These are phyloP conservation scores for Volucella inflata DNA, from an alignment of 2,888 invertebrate species.

Conservation along the genomic window DNA sequence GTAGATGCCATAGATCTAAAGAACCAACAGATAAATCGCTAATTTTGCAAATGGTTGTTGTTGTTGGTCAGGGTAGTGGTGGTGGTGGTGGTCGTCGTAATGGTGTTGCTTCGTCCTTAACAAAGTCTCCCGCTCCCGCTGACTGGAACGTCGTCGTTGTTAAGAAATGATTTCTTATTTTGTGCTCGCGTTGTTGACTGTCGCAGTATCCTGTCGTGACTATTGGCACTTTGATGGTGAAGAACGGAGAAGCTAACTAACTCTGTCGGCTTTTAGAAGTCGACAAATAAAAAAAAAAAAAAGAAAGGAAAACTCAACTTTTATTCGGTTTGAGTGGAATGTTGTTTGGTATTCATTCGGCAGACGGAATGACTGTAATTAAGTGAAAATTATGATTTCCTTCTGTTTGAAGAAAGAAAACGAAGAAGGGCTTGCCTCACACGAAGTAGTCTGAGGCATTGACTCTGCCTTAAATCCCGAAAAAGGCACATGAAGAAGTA, in stretches of 20 bases:
- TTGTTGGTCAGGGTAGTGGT: no score
- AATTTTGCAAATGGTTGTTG: constrained; percentile 60
- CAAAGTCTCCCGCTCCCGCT: not conserved
- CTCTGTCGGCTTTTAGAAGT: not conserved
- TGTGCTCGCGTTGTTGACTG: constrained; percentile 40
- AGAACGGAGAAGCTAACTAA: constrained; percentile 24
- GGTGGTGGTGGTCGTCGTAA: not conserved
- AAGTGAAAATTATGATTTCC: constrained; percentile 74
- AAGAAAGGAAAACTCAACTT: constrained; percentile 38
- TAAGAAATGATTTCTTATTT: constrained; percentile 52
- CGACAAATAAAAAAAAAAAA: not conserved
- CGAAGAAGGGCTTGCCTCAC: constrained; percentile 31
- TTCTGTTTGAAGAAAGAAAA: constrained; percentile 13
- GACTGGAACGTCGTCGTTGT: constrained; percentile 23
- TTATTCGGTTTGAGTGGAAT: constrained; percentile 37
- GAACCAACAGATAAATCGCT: constrained; percentile 58
- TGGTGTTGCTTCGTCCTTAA: not conserved
- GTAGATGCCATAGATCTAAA: constrained; percentile 9
- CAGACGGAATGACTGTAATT: constrained; percentile 66
- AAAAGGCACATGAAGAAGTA: constrained; percentile 44
- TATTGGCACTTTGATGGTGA: constrained; percentile 59
- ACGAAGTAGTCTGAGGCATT: constrained; percentile 16
- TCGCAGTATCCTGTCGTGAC: constrained; percentile 72
- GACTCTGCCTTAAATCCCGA: constrained; percentile 37
- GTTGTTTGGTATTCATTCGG: constrained; percentile 59